Percentiles rank a stretch among this genome's conserved stretches.
Conservation (phyloP, 2,113 vertebrate genomes). For the Notiomystis cincta region DNA sequence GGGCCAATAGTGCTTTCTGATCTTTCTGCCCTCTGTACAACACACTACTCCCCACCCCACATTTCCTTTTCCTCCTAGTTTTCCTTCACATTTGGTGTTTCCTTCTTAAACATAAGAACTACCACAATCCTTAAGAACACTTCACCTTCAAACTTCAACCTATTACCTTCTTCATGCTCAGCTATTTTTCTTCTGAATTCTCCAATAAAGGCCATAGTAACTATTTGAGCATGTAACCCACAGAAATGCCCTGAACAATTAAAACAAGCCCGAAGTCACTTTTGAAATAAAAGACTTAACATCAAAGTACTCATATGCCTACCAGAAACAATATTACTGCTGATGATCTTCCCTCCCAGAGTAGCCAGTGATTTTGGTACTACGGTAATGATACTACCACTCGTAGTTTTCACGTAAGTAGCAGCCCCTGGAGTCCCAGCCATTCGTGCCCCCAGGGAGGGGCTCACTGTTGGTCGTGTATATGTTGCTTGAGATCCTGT, state of each 20-base stretch:
- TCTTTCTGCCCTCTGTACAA: neutral
- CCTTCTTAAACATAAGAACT: neutral
- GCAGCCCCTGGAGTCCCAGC: constrained; percentile 85
- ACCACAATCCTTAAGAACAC: neutral
- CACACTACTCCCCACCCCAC: accelerated
- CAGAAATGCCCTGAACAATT: neutral
- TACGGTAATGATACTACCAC: constrained; percentile 97
- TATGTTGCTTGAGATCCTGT: constrained; percentile 88
- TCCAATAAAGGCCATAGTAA: neutral
- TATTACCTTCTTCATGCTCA: neutral
- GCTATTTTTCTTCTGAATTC: neutral
- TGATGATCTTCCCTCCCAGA: constrained; percentile 95
- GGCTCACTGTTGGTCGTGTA: constrained; percentile 84
- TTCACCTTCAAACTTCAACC: neutral
- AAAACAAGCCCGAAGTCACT: neutral
- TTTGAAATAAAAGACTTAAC: neutral
- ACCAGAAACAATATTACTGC: constrained; percentile 96
- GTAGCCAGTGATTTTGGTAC: constrained; percentile 96
- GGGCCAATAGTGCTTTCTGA: neutral
- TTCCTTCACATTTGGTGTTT: neutral
- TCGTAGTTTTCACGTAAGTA: constrained; percentile 96
- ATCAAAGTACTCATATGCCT: constrained; percentile 17
- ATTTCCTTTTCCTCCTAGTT: neutral
- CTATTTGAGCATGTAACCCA: neutral
- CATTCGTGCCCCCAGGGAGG: constrained; percentile 84